Percentiles rank a stretch among this genome's conserved stretches.
These are phyloP conservation scores for Eristalis arbustorum DNA, from an alignment of 2,888 invertebrate genomes.

Conservation along the genomic window DNA sequence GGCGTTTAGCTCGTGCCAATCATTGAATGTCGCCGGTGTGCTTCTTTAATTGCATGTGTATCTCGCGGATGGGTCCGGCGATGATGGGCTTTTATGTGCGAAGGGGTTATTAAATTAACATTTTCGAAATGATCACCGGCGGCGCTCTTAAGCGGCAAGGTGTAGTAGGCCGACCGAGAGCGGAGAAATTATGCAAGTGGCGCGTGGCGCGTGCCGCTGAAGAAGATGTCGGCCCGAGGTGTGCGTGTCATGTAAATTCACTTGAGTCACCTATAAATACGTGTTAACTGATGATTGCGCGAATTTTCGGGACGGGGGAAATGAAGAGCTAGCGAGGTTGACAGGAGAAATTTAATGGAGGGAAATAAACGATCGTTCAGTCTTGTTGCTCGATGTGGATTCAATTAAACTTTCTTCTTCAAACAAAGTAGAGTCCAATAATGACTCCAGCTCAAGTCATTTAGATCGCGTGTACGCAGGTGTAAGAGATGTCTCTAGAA, in stretches of 20 bases:
- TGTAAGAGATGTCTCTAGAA: too few relatives aligned
- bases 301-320: background rate
- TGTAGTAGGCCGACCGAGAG: conserved; percentile 5
- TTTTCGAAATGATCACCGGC: conserved; percentile 56
- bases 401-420: too few relatives aligned
- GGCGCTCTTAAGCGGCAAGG: conserved; percentile 50
- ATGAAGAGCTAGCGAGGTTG: background rate
- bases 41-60: conserved; percentile 58
- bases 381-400: too few relatives aligned
- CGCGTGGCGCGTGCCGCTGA: conserved; percentile 9
- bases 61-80: conserved; percentile 28
- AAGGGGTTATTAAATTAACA: conserved; percentile 63
- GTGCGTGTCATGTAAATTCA: background rate
- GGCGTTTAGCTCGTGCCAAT: conserved; percentile 52
- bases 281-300: background rate
- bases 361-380: background rate
- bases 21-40: conserved; percentile 54
- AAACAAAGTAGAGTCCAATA: too few relatives aligned
- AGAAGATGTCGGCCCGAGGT: background rate
- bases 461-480: too few relatives aligned
- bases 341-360: background rate
- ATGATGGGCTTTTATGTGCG: conserved; percentile 56
- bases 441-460: too few relatives aligned
- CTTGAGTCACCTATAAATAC: background rate
- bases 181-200: conserved; percentile 5